Base-by-base conservation (phyloP, 2,888 invertebrate genomes). In the Uloborus plumipes region DNA sequence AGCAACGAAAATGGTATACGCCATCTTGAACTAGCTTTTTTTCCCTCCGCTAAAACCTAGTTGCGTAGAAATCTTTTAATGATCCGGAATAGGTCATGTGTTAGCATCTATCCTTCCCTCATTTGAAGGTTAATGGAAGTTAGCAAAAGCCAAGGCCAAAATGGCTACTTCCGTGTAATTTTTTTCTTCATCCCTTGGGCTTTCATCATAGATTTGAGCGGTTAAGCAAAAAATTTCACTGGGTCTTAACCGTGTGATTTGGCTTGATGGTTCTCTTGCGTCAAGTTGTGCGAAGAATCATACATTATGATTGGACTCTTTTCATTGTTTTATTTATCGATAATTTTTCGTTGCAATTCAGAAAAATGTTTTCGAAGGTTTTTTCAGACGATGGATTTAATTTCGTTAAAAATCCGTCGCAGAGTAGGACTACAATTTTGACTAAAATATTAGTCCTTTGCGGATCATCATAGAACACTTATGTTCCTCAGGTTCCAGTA, bases 161-260 rank as follows among this genome's bases (percentile, higher is more conserved):
- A 71, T 53, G 55, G 20, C 58, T 49, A 78, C 78, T 78, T 78
- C 71, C 78, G 71, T 62, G 71, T 78, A 62, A 58, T 65, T 59
- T 55, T 55, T 53, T n/a, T 58, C 47, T 50, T 61, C 61, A 15
- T 22, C 61, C 61, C 61, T 16, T 31, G 26, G 20, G 31, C 31
- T 26, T 64, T 64, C 18, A 39, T 64, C 16, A 64, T 64, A 64
- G 39, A 64, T 26, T 64, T 31, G 64, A 64, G 64, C 39, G 64
- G 64, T 39, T 26, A n/a, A 26, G 64, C 39, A 16, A 55, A 55
- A 55, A n/a, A 18, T 20, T 55, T 6, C 55, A 55, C 20, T 55
- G 55, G n/a, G 55, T 18, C 55, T n/a, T 14, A n/a, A n/a, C 55
- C 20, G 9, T 55, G 55, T 18, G n/a, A 18, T 64, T 26, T 64